Evolutionary conservation across 2,113 vertebrate species (phyloP).

Genomic region (Bos javanicus): DNA sequence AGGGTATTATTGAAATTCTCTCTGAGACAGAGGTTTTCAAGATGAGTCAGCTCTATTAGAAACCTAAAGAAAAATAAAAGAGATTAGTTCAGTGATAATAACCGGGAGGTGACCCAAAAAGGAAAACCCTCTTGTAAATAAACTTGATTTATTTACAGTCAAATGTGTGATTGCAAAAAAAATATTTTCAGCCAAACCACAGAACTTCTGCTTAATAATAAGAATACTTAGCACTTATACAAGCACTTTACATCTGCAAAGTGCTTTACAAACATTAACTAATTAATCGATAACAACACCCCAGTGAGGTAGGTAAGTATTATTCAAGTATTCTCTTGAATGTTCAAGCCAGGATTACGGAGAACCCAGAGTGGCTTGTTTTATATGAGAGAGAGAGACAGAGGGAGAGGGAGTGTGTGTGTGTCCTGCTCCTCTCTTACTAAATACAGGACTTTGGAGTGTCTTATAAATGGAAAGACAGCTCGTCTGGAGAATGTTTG

Average conservation of each 20-base stretch:
- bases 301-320: constrained; percentile 73
- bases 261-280: constrained; percentile 74
- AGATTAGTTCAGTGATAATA: constrained; percentile 46
- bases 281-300: constrained; percentile 74
- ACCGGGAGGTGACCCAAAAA: constrained; percentile 47
- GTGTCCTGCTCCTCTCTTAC: constrained; percentile 9
- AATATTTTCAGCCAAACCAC: constrained; percentile 47
- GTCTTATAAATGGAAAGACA: constrained; percentile 41
- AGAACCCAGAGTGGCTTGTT: constrained; percentile 36
- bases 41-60: constrained; percentile 7
- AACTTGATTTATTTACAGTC: constrained; percentile 65
- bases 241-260: constrained; percentile 69
- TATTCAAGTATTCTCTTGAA: constrained; percentile 74
- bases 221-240: constrained; percentile 65
- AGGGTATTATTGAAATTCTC: background rate
- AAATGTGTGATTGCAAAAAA: constrained; percentile 56
- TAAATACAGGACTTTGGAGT: constrained; percentile 45
- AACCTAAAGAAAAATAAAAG: constrained; percentile 38
- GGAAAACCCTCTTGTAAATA: constrained; percentile 50
- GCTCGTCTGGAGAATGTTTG: constrained; percentile 37
- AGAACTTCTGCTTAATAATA: constrained; percentile 72
- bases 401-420: background rate
- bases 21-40: background rate
- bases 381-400: background rate
- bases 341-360: constrained; percentile 60